Percentiles rank a stretch among this genome's conserved stretches.
Conservation (phyloP, 2,113 vertebrate species). For the Sceloporus tristichus region DNA sequence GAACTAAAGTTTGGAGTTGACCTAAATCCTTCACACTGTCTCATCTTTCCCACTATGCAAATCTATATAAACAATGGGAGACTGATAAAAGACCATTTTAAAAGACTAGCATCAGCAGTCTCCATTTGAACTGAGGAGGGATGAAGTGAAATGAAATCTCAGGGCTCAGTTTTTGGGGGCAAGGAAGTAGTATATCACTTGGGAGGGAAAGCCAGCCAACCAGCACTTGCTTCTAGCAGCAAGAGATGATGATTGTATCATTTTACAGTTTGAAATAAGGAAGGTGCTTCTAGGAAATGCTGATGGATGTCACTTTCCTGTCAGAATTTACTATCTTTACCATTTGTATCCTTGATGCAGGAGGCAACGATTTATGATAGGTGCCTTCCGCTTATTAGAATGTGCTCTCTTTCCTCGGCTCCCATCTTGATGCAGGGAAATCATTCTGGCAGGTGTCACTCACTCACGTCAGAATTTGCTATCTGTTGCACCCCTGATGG, state of each 20-base stretch:
- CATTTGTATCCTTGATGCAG: slow-evolving; percentile 21
- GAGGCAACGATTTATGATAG: slow-evolving; percentile 12
- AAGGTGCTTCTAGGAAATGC: slow-evolving; percentile 9
- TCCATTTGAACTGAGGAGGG: neutral
- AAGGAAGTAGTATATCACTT: slow-evolving; percentile 29
- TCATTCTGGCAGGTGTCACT: slow-evolving; percentile 66
- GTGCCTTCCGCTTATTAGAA: neutral
- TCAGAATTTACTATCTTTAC: slow-evolving; percentile 45
- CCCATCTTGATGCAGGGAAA: neutral
- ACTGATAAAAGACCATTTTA: neutral
- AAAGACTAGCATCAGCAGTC: neutral
- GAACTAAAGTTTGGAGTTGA: no score
- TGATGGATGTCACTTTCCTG: neutral
- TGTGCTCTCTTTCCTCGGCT: neutral
- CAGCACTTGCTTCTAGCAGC: slow-evolving; percentile 50
- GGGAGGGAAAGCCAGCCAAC: slow-evolving; percentile 21
- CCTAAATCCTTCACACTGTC: neutral
- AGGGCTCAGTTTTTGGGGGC: slow-evolving; percentile 34
- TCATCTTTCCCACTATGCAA: neutral
- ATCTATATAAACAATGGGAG: neutral
- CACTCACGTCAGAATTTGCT: slow-evolving; percentile 47
- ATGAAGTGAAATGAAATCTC: slow-evolving; percentile 21
- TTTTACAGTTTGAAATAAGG: slow-evolving; percentile 31
- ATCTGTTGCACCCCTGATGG: neutral
- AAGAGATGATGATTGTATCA: slow-evolving; percentile 18